Evolutionary conservation across 2,797 vertebrate species (phyloP), one percentile per base, ranked within the genome.

Genomic region (Silurus lanzhouensis): DNA sequence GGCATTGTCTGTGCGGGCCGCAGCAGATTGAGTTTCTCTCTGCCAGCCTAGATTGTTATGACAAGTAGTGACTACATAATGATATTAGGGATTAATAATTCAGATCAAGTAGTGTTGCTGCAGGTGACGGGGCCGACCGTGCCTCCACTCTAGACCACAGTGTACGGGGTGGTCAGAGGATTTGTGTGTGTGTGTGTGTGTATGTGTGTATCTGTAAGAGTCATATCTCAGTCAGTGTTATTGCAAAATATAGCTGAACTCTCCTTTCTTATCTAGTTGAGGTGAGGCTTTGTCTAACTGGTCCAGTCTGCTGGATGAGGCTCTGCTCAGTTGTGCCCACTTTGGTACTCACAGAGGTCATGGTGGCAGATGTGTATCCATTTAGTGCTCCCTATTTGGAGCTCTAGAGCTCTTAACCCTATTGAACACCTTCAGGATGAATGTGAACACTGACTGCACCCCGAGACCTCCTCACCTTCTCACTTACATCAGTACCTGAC

Each of bases 41-140:
- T 94, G 95, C 94, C 93, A 92, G 94, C 92, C 96, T 93, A 93
- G 95, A 96, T 97, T 97, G 97, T 97, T 97, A 97, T 97, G 97
- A 97, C 97, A 97, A 95, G 94, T 92, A 91, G 91, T 91, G 94
- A 95, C 95, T 95, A 95, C 96, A 97, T 97, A 97, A 97, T 97
- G 96, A 97, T 97, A 97, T 97, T 96, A 96, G 93, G 81, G 85
- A 97, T 98, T 92, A 98, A 98, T 98, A 96, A 97, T 98, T 97
- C 93, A 96, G 85, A 22, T 38, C 84, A 91, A 89, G 89, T 90
- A 71, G 88, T 90, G 88, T 87, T 74, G 85, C 92, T 92, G 93
- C 95, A 94, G 95, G 94, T 95, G 95, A 94, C 91, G 87, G 89
- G 93, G 90, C 87, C 84, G 44, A 81, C 20, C 71, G 63, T 83